These are phyloP conservation scores for Halcyon malimbica DNA, from an alignment of 2,113 vertebrate genomes.

Conservation along the genomic window DNA sequence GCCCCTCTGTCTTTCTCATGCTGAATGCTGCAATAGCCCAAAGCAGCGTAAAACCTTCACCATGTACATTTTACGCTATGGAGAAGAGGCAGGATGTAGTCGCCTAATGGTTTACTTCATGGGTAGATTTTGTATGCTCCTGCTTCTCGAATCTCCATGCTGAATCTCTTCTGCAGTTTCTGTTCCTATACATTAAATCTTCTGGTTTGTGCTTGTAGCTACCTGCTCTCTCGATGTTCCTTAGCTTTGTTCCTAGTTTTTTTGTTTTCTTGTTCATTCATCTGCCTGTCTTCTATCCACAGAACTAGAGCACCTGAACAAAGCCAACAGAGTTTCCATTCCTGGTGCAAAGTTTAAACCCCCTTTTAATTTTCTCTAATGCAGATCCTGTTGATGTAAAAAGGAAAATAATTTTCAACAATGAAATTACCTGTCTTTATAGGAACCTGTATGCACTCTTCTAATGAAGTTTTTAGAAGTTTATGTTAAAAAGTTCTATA, in stretches of 20 bases:
- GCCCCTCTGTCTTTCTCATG: not conserved
- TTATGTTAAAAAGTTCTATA: no score
- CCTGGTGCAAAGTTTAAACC: not conserved
- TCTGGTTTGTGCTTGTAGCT: not conserved
- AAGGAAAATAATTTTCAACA: not conserved
- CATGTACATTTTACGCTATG: not conserved
- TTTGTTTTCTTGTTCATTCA: not conserved
- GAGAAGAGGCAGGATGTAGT: not conserved
- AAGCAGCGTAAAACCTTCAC: not conserved
- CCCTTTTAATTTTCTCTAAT: not conserved
- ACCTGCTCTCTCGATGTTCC: not conserved
- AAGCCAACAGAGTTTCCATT: not conserved
- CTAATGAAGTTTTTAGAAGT: not conserved
- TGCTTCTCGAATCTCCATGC: not conserved
- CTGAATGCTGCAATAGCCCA: not conserved
- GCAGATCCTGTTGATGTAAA: not conserved
- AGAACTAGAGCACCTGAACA: not conserved
- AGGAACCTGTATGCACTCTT: not conserved
- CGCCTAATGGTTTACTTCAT: not conserved
- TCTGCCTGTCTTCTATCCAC: not conserved
- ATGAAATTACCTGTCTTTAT: not conserved
- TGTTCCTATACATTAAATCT: not conserved
- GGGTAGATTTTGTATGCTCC: not conserved
- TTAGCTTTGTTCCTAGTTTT: not conserved
- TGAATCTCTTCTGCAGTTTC: not conserved